Base-by-base conservation (phyloP, 2,888 invertebrate genomes). In the Schizaphis graminum region DNA sequence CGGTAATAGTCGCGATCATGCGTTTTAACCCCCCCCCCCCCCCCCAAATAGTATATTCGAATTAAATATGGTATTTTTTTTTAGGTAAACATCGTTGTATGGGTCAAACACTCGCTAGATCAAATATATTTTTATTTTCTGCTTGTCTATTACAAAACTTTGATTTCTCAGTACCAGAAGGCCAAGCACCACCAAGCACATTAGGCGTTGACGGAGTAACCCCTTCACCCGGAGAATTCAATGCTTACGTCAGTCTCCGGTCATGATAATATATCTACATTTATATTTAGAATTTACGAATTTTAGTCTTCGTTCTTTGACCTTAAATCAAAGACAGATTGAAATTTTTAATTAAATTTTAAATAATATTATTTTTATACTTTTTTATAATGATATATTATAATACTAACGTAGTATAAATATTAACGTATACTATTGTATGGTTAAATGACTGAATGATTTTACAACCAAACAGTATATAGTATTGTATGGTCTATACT, bases 121-220 rank as follows among this genome's bases (percentile, higher is more conserved):
- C 98, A 95, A 98, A 98, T 95, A 96, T 98, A 91, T 98, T 98
- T 95, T 96, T 98, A 61, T 97, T 98, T 95, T 97, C 97, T 0
- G 97, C 98, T 0, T 96, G 97, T 0, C 96, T 98, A 95, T 96
- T 98, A 95, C 98, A 98, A 96, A 97, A 96, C 95, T 98, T 97
- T 95, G 97, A 97, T 10, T 97, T 98, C 95, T 96, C 97, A 2
- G 96, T 97, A 0, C 97, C 97, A 1, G 97, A 97, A 0, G 97
- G 97, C 0, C 96, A 97, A 95, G 96, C 96, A 0, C 96, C 97
- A 94, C 98, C 98, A 0, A 96, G 97, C 8, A 96, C 97, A 41
- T 97, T 97, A 53, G 97, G 97, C 86, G 96, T 97, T 0, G 98
- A 98, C 95, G 98, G 98, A 0, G 97, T 97, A 1, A 98, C 98